Evolutionary conservation across 2,797 vertebrate genomes (phyloP).

Genomic region (Aeoliscus strigatus): DNA sequence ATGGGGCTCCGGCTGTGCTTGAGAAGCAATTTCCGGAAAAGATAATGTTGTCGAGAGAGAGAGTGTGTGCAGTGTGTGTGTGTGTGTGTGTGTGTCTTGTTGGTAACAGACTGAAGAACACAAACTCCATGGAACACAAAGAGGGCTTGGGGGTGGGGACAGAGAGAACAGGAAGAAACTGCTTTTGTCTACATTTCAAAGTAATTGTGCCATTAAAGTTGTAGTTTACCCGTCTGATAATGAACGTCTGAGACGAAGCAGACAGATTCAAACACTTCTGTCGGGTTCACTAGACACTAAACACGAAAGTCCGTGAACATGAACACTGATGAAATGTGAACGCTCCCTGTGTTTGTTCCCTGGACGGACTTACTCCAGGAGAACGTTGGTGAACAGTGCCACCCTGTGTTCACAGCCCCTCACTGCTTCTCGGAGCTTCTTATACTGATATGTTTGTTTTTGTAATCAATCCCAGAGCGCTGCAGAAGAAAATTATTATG

Average conservation of each 20-base stretch:
- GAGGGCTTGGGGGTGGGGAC: conserved; percentile 29
- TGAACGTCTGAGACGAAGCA: no score
- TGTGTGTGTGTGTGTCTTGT: conserved; percentile 29
- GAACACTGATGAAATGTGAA: conserved; percentile 7
- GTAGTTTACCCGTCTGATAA: conserved; percentile 54
- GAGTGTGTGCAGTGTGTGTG: conserved; percentile 43
- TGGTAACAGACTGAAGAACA: conserved; percentile 58
- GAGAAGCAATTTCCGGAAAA: conserved; percentile 77
- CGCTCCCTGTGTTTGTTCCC: background rate
- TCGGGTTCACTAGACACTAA: no score
- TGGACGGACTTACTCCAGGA: background rate
- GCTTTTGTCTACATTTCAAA: conserved; percentile 41
- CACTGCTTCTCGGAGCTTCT: no score
- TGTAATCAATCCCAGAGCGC: no score
- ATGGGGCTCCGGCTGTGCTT: conserved; percentile 74
- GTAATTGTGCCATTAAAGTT: conserved; percentile 45
- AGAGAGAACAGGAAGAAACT: conserved; percentile 14
- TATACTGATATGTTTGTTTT: no score
- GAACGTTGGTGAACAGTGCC: conserved; percentile 45
- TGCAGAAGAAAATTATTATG: no score
- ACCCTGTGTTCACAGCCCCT: conserved; percentile 27
- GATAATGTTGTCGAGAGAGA: conserved; percentile 72
- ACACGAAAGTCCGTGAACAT: no score
- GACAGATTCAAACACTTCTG: no score
- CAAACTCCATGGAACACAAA: conserved; percentile 57